Evolutionary conservation across 2,888 invertebrate genomes (phyloP), one percentile per base, ranked within the genome.

Genomic region (Parasteatoda lunata): DNA sequence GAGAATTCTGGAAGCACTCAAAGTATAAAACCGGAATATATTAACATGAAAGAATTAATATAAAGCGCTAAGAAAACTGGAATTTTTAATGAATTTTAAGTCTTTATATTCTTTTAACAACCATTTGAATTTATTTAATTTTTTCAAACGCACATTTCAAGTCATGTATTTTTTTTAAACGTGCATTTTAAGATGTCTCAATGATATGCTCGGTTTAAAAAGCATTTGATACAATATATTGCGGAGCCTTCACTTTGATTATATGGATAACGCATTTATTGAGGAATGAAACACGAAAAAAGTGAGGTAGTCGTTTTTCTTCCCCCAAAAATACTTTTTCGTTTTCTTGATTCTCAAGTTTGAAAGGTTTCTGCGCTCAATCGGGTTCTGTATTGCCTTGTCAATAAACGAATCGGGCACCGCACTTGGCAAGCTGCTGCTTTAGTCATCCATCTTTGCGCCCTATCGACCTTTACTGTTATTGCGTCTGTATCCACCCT

Each of bases 401-500:
- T 87, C 86, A 87, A 87, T 87, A 82, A 87, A 64, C 81, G 81
- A 48, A 75, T 64, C 79, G 45, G 52, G 76, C 65, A 73, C 45
- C 80, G 49, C 72, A 59, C 68, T 71, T 45, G 68, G 78, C 85
- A 85, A 85, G 85, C 85, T 80, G 85, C 77, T 77, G 85, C 66
- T 71, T 4, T 59, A 52, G 48, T 73, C 30, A 87, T 87, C 86
- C 86, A 87, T 87, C 86, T 87, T 87, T 77, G 9, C 82, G 73
- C 81, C 86, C 86, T 87, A 87, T 87, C 86, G 86, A 87, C 86
- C 86, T 87, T 87, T 82, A 87, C 72, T 87, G 86, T 87, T 87
- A 87, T 87, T 87, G 86, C 86, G 80, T 77, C 85, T 81, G 77
- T 86, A 75, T 52, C 85, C 75, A 79, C 80, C 80, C 80, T 80